Evolutionary conservation across 2,113 vertebrate genomes (phyloP).

Genomic region (Archocentrus centrarchus): DNA sequence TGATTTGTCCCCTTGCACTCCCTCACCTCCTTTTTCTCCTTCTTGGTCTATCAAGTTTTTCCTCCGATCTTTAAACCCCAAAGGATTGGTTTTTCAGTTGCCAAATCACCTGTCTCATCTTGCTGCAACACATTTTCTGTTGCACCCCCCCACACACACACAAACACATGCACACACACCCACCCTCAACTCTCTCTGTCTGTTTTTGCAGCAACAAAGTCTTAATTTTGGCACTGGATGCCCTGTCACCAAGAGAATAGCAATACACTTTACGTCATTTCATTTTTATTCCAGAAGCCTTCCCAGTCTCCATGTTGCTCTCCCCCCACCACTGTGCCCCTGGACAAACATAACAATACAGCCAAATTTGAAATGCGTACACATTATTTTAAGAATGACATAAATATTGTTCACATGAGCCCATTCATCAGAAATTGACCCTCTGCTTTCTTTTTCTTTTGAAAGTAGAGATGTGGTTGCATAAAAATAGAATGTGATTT

Average conservation of each 20-base stretch:
- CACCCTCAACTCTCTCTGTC: neutral
- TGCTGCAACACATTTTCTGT: constrained; percentile 23
- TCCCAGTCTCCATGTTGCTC: neutral
- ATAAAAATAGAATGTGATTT: neutral
- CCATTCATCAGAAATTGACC: neutral
- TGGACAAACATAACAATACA: neutral
- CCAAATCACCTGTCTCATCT: constrained; percentile 38
- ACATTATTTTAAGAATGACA: neutral
- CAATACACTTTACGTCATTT: neutral
- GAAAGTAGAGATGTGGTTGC: too few species aligned
- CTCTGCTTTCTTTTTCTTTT: neutral
- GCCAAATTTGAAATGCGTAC: neutral
- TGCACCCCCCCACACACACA: neutral
- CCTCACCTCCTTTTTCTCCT: neutral
- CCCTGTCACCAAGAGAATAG: neutral
- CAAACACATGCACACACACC: too few species aligned
- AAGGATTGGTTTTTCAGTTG: constrained; percentile 33
- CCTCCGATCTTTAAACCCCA: constrained; percentile 6
- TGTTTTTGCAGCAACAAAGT: constrained; percentile 16
- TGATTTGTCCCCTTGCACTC: neutral
- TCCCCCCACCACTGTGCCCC: neutral
- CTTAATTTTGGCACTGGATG: neutral
- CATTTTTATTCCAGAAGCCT: neutral
- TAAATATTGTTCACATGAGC: neutral
- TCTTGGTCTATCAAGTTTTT: neutral